phyloP scores from a whole-genome alignment of 2,797 vertebrate species.

The Lutjanus campechanus region DNA sequence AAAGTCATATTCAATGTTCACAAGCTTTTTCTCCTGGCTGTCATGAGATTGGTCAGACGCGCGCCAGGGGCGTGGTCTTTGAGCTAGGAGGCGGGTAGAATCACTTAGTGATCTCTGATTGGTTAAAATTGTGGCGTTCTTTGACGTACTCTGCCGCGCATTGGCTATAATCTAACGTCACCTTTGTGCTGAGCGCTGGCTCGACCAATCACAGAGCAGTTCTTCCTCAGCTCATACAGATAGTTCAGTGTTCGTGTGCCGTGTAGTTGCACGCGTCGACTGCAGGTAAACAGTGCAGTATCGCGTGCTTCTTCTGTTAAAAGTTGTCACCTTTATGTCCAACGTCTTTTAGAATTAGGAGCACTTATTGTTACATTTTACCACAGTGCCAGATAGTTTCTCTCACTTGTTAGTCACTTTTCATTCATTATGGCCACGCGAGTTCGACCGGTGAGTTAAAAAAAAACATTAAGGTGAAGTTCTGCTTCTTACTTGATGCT shows the following conservation, averaged over 20 bases:
- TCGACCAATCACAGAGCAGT: slow-evolving; percentile 73
- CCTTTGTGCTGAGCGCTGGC: neutral
- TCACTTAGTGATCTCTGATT: slow-evolving; percentile 40
- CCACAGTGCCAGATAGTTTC: neutral
- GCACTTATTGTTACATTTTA: neutral
- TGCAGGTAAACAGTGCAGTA: neutral
- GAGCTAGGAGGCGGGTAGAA: fast-evolving
- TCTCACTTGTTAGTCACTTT: neutral
- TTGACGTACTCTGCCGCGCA: slow-evolving; percentile 68
- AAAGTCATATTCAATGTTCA: too few relatives aligned
- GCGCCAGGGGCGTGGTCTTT: slow-evolving; percentile 19
- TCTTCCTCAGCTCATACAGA: slow-evolving; percentile 74
- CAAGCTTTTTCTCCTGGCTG: neutral
- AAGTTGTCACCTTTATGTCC: neutral
- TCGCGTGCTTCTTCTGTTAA: fast-evolving
- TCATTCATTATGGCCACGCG: slow-evolving; percentile 83
- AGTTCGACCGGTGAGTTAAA: slow-evolving; percentile 86
- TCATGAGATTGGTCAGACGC: neutral
- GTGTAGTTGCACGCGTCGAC: neutral
- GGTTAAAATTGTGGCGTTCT: slow-evolving; percentile 78
- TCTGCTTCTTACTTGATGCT: too few relatives aligned
- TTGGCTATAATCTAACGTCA: slow-evolving; percentile 66
- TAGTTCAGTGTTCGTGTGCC: neutral
- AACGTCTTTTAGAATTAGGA: fast-evolving
- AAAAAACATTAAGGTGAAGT: neutral